Base-by-base conservation (phyloP, 2,113 vertebrate species). In the Mionectes macconnelli region DNA sequence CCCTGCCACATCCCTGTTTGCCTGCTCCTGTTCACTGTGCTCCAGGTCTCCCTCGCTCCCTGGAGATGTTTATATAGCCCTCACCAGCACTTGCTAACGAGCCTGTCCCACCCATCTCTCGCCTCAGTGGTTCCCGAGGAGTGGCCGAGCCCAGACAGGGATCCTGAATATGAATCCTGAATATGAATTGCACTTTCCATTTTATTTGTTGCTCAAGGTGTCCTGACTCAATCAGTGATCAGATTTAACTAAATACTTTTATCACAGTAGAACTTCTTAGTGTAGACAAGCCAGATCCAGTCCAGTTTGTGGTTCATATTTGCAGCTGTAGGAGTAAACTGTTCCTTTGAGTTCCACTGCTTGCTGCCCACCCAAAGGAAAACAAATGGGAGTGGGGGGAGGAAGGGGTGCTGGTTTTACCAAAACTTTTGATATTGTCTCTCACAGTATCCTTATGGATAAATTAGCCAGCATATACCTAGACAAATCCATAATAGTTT, bases 141-240 rank as follows among this genome's bases (percentile, higher is more conserved):
- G n/a, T n/a, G n/a, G n/a, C n/a, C n/a, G n/a, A n/a, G n/a, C n/a
- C n/a, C n/a, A n/a, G n/a, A n/a, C n/a, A n/a, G n/a, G n/a, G n/a
- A n/a, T n/a, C n/a, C n/a, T n/a, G n/a, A n/a, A n/a, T n/a, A n/a
- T n/a, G n/a, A n/a, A n/a, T n/a, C n/a, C n/a, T 2, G 31, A 4
- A 69, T 0, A 0, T 75, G 27, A 77, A 70, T 17, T 49, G 4
- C 5, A 64, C 18, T 10, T 8, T 68, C 23, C 1, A 20, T 49
- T 80, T 63, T 19, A 21, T 60, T 59, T 62, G 4, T 70, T 94
- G 82, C 30, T 85, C 18, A 50, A 44, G 33, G 21, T 30, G 12
- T 64, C 9, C 33, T 72, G 21, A 59, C 30, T 60, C 28, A 39
- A 14, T 28, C 25, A 57, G 19, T 15, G n/a, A 64, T 18, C 14